Conservation (phyloP, 2,113 vertebrate genomes). For the Peromyscus leucopus region DNA sequence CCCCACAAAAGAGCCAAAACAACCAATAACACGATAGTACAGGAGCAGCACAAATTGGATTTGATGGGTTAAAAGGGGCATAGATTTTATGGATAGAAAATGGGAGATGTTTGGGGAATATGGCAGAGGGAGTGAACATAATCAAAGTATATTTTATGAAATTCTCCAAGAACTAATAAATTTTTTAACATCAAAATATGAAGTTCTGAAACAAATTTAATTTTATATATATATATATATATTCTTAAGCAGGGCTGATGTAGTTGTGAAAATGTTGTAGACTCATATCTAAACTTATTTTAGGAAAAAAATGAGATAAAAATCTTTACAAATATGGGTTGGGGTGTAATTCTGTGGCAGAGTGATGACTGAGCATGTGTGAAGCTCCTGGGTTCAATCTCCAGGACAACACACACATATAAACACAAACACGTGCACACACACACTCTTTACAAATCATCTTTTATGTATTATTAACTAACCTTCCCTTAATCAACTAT, state of each 20-base stretch:
- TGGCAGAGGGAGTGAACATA: background rate
- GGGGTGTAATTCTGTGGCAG: background rate
- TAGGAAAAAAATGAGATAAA: constrained; percentile 13
- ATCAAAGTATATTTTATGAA: background rate
- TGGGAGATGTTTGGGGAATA: background rate
- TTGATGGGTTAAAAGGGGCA: background rate
- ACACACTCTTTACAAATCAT: background rate
- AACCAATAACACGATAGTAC: no score
- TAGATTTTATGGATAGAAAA: background rate
- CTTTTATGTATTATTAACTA: background rate
- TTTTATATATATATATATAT: no score
- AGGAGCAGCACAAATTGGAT: background rate
- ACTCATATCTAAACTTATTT: background rate
- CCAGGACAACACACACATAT: background rate
- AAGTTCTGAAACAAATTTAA: background rate
- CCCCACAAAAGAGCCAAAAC: no score
- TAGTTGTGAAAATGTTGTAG: background rate
- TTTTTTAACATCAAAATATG: background rate
- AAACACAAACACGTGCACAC: background rate
- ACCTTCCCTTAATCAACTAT: background rate
- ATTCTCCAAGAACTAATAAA: background rate
- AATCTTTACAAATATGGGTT: background rate
- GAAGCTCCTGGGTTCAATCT: background rate
- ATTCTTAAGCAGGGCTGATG: background rate
- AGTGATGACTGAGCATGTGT: background rate